Percentiles rank a stretch among this genome's conserved stretches.
phyloP scores from a whole-genome alignment of 2,888 invertebrate genomes.

The Nysson spinosus region DNA sequence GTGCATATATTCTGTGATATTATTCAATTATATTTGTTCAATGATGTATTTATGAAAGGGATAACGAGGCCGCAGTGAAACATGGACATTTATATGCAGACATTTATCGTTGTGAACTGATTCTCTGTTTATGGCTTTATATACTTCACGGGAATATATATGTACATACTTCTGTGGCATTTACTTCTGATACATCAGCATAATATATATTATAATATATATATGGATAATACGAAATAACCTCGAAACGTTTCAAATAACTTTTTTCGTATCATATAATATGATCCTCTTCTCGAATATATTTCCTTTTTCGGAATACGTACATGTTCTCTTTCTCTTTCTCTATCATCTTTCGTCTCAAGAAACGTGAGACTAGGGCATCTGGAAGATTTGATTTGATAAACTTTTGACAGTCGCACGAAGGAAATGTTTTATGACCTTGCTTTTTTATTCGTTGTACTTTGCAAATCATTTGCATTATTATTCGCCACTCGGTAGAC shows the following conservation, averaged over 20 bases:
- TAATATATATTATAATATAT: no score
- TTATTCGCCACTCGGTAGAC: no score
- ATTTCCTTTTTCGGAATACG: conserved; percentile 13
- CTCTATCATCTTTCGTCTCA: background rate
- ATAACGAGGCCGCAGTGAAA: conserved; percentile 7
- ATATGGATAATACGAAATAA: conserved; percentile 35
- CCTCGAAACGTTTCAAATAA: conserved; percentile 33
- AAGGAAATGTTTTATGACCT: no score
- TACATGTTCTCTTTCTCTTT: background rate
- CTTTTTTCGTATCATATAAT: conserved; percentile 34
- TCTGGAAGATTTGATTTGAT: no score
- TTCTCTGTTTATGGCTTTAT: background rate
- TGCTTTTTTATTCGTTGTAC: no score
- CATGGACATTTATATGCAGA: conserved; percentile 31
- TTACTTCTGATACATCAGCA: conserved; percentile 17
- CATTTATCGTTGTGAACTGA: conserved; percentile 4
- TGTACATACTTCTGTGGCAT: conserved; percentile 4
- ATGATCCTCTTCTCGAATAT: conserved; percentile 40
- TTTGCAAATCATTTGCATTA: no score
- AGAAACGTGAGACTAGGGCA: no score
- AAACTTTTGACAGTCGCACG: no score
- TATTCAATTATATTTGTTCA: conserved; percentile 17
- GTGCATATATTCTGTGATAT: conserved; percentile 1
- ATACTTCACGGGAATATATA: background rate
- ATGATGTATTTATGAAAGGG: background rate